phyloP scores from a whole-genome alignment of 2,113 vertebrate species.

The Notechis scutatus region DNA sequence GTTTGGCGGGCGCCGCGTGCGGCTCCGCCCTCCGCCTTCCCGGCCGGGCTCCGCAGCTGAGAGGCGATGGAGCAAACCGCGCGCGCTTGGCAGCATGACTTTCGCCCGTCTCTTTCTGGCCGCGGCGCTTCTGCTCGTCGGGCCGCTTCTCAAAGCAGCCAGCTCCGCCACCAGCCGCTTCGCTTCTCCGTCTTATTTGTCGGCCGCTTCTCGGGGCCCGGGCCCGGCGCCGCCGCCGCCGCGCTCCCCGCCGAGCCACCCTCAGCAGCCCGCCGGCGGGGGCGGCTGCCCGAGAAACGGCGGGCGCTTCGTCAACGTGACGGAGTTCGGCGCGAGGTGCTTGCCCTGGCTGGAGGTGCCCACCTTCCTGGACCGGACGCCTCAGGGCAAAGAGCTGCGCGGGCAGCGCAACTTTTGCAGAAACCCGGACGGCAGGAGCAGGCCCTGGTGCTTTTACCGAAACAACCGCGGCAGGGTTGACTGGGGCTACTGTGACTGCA shows the following conservation, averaged over 20 bases:
- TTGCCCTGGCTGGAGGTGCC: constrained; percentile 79
- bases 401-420: constrained; percentile 75
- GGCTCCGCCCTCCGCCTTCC: constrained; percentile 61
- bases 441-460: constrained; percentile 81
- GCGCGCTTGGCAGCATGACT: constrained; percentile 64
- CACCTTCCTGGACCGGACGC: constrained; percentile 69
- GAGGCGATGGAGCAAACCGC: constrained; percentile 61
- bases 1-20: background rate
- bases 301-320: constrained; percentile 73
- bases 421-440: constrained; percentile 77
- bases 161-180: background rate
- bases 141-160: background rate
- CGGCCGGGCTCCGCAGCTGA: constrained; percentile 29
- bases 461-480: constrained; percentile 72
- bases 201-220: background rate
- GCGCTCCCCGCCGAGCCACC: constrained; percentile 5
- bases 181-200: background rate
- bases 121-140: constrained; percentile 37
- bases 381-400: constrained; percentile 67
- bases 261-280: constrained; percentile 54
- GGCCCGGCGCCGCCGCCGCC: background rate
- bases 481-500: constrained; percentile 84
- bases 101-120: constrained; percentile 43
- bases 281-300: constrained; percentile 67
- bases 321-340: constrained; percentile 77